Base-by-base conservation (phyloP, 2,888 invertebrate species). In the Odontocerum albicorne region DNA sequence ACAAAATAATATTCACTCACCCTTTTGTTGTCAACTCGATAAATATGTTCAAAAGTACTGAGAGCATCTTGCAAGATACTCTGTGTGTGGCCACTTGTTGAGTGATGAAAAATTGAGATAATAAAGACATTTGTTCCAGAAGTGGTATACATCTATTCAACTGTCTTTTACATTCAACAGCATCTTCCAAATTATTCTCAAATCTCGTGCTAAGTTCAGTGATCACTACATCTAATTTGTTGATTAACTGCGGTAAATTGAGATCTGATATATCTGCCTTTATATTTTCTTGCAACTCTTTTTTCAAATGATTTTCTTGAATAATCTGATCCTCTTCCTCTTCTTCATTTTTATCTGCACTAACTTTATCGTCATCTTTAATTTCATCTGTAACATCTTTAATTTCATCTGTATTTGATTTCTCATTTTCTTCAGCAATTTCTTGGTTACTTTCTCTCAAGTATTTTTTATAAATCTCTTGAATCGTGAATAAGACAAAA, bases 21-120 rank as follows among this genome's bases (percentile, higher is more conserved):
- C 78, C 78, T 82, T 78, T 90, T 33, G 81, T 77, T 10, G 88
- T 84, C 21, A 97, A 77, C 64, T 94, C 91, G 0, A 88, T 83
- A 70, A 96, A 97, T 10, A 95, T 85, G 57, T 87, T 88, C 49
- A 94, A 70, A 51, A 96, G 77, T 2, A 93, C 82, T 0, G 91
- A 90, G 4, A 90, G 75, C 75, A 96, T 84, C 74, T 96, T 96
- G 62, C 88, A 86, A 0, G 88, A 85, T 0, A 88, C 80, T 63
- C 92, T 83, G 66, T 92, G 90, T 0, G 87, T 82, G 0, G 87
- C 85, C 2, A 93, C 81, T 67, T 88, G 86, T 63, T 91, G 88
- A 1, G 87, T 84, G 3, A 95, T 69, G 64, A 90, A 88, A 68
- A 86, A 94, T 67, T 93, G 88, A 1, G 85, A 83, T 42, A 94